phyloP scores from a whole-genome alignment of 2,113 vertebrate genomes.

The Porphyrio hochstetteri region DNA sequence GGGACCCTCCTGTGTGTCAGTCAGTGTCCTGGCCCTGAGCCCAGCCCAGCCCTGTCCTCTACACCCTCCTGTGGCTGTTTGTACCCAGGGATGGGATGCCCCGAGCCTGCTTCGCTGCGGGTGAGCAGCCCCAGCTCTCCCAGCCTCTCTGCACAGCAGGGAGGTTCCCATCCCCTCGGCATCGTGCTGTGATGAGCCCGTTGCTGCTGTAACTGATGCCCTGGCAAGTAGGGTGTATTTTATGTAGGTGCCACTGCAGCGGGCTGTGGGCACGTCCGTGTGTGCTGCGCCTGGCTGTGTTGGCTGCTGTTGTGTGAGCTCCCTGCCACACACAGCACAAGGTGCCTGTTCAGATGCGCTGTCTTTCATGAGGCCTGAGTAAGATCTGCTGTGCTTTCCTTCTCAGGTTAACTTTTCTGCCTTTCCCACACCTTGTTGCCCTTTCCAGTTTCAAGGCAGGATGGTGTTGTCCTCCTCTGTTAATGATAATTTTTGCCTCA shows the following conservation, averaged over 20 bases:
- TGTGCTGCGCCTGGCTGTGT: too few relatives aligned
- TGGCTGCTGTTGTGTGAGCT: too few relatives aligned
- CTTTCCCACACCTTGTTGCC: neutral
- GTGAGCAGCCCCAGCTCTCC: neutral
- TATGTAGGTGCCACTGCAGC: too few relatives aligned
- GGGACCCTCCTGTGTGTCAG: accelerated
- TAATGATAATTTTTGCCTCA: neutral
- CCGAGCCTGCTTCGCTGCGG: neutral
- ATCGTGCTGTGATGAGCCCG: too few relatives aligned
- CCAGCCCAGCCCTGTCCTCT: neutral
- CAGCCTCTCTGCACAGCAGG: neutral
- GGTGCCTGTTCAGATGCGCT: accelerated
- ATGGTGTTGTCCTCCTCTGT: neutral
- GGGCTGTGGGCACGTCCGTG: too few relatives aligned
- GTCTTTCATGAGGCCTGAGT: neutral
- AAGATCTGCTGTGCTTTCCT: neutral
- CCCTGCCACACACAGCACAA: neutral
- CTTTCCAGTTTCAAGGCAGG: neutral
- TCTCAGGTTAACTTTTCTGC: neutral
- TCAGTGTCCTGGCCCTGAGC: neutral
- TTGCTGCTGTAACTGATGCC: neutral
- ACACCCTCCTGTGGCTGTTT: neutral
- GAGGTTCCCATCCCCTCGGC: neutral
- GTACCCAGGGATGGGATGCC: neutral
- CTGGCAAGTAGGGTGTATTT: neutral